A percentile compares a stretch with the other conserved stretches of the same genome.
Conservation (phyloP, 2,888 invertebrate species). For the Apomyelois bistriatella region DNA sequence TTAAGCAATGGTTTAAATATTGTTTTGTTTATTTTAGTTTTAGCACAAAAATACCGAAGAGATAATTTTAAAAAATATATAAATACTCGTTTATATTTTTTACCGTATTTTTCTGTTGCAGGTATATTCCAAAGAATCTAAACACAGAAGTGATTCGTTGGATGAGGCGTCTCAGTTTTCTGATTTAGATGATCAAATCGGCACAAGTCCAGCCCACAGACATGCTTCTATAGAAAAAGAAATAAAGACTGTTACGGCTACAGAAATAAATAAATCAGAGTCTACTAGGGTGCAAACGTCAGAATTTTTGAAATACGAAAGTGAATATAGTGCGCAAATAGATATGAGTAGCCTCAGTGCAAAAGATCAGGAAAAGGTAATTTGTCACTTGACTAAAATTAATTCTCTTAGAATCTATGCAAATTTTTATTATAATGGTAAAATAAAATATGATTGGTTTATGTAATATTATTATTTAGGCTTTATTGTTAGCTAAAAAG, state of each 20-base stretch:
- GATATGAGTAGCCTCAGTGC: slow-evolving; percentile 32
- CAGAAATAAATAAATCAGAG: slow-evolving; percentile 31
- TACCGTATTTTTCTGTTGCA: too few species aligned
- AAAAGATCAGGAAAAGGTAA: slow-evolving; percentile 56
- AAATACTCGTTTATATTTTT: too few species aligned
- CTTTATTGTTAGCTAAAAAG: too few species aligned
- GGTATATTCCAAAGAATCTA: slow-evolving; percentile 70
- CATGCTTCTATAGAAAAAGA: slow-evolving; percentile 40
- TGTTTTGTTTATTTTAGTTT: too few species aligned
- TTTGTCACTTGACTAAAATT: too few species aligned
- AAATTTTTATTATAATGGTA: too few species aligned
- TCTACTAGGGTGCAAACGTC: slow-evolving; percentile 43
- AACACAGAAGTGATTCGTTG: slow-evolving; percentile 72
- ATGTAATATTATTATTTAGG: too few species aligned
- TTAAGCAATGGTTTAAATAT: too few species aligned
- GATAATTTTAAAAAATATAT: too few species aligned
- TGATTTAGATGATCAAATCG: slow-evolving; percentile 71
- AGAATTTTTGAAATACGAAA: slow-evolving; percentile 63
- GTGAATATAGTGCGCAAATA: slow-evolving; percentile 55
- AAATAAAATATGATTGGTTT: too few species aligned
- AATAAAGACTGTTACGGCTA: slow-evolving; percentile 29
- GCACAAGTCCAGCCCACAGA: slow-evolving; percentile 61
- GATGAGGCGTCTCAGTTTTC: slow-evolving; percentile 76
- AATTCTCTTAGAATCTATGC: too few species aligned
- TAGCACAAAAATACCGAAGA: too few species aligned